Evolutionary conservation across 2,888 invertebrate species (phyloP).

Genomic region (Dryocosmus kuriphilus): DNA sequence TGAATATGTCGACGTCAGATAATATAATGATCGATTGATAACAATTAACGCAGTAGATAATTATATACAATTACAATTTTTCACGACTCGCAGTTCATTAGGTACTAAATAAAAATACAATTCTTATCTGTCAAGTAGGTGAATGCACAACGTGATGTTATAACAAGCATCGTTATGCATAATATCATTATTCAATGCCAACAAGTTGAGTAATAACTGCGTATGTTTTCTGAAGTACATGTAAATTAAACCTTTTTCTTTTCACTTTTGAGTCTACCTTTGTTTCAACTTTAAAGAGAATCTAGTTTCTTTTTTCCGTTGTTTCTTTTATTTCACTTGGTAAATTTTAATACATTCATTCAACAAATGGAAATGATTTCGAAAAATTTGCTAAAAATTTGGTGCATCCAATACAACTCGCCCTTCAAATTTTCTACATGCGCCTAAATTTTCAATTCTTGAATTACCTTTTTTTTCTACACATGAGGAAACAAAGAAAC

Average conservation of each 20-base stretch:
- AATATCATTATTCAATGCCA: conserved; percentile 24
- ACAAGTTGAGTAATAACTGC: conserved; percentile 26
- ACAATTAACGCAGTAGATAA: conserved; percentile 33
- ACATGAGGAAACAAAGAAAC: background rate
- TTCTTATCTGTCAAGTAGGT: conserved; percentile 36
- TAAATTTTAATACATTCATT: background rate
- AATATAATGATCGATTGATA: conserved; percentile 27
- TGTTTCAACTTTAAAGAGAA: background rate
- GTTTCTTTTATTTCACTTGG: background rate
- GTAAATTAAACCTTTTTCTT: background rate
- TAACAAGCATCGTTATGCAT: conserved; percentile 17
- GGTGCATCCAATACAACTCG: background rate
- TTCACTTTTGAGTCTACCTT: conserved; percentile 4
- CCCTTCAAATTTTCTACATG: background rate
- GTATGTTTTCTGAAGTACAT: background rate
- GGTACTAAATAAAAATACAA: conserved; percentile 34
- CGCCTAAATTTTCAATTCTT: background rate
- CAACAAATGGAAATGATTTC: background rate
- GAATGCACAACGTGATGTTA: conserved; percentile 20
- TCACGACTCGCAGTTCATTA: conserved; percentile 30
- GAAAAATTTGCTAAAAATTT: background rate
- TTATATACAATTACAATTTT: conserved; percentile 39
- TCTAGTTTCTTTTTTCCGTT: background rate
- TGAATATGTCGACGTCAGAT: conserved; percentile 15
- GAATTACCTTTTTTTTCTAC: conserved; percentile 18